phyloP scores from a whole-genome alignment of 2,797 vertebrate species.

The Dallia pectoralis region DNA sequence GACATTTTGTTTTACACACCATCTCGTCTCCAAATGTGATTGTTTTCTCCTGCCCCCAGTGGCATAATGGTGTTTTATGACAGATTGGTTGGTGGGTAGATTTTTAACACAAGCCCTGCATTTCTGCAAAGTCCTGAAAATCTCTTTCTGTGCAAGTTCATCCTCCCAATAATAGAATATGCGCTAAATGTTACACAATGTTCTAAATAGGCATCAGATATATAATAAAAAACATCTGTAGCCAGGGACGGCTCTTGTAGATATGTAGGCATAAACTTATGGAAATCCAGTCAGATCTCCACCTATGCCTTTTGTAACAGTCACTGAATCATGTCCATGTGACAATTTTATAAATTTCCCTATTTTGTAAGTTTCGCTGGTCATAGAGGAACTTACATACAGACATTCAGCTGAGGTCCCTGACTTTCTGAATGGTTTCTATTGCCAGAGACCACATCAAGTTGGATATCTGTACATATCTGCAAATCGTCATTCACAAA shows the following conservation, averaged over 20 bases:
- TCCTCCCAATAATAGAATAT: not conserved
- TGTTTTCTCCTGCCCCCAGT: not conserved
- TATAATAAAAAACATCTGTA: no score
- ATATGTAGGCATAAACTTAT: not conserved
- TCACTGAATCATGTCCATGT: constrained; percentile 25
- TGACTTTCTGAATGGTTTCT: not conserved
- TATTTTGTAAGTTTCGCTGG: constrained; percentile 10
- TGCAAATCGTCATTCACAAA: not conserved
- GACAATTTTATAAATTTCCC: constrained; percentile 42
- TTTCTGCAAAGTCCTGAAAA: not conserved
- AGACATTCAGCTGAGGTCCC: not conserved
- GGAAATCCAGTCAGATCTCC: not conserved
- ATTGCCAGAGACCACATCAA: not conserved
- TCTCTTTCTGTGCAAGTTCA: not conserved
- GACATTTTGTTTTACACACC: not conserved
- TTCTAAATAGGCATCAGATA: no score
- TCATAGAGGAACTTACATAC: no score
- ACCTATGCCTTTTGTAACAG: not conserved
- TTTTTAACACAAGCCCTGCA: not conserved
- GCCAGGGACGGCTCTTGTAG: no score
- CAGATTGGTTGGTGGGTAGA: constrained; percentile 5
- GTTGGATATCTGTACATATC: not conserved
- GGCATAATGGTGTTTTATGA: not conserved
- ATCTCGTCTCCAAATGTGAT: not conserved
- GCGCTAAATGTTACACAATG: no score